Percentiles rank a stretch among this genome's conserved stretches.
phyloP scores from a whole-genome alignment of 2,113 vertebrate species.

The Chaetodon trifascialis region DNA sequence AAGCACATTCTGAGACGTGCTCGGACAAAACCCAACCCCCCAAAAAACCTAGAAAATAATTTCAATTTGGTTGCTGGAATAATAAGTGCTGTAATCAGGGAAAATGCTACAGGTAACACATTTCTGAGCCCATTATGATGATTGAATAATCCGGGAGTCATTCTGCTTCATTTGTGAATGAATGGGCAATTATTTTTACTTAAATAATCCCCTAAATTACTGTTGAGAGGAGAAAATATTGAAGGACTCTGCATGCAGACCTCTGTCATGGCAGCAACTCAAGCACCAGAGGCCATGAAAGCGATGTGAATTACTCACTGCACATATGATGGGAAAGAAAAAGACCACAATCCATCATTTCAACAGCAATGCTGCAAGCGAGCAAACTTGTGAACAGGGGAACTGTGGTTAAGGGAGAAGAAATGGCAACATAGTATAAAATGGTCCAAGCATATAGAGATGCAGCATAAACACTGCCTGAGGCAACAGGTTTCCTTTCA shows the following conservation, averaged over 20 bases:
- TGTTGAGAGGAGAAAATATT: constrained; percentile 21
- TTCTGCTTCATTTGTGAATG: constrained; percentile 41
- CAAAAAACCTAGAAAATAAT: constrained; percentile 34
- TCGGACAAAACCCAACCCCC: constrained; percentile 42
- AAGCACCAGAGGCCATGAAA: background rate
- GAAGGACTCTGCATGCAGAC: background rate
- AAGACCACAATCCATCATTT: constrained; percentile 15
- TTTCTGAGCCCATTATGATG: constrained; percentile 39
- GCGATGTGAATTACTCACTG: constrained; percentile 7
- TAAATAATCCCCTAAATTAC: constrained; percentile 16
- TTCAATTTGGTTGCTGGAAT: constrained; percentile 41
- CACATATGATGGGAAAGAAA: background rate
- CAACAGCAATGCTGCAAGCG: constrained; percentile 11
- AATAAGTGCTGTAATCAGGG: constrained; percentile 48
- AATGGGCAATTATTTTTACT: constrained; percentile 1
- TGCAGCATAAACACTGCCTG: constrained; percentile 31
- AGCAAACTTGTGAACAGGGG: constrained; percentile 8
- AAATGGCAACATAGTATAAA: constrained; percentile 30
- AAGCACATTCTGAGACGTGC: constrained; percentile 18
- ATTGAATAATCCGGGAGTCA: constrained; percentile 53
- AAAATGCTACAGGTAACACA: constrained; percentile 57
- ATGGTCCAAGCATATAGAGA: constrained; percentile 2
- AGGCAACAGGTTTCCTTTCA: constrained; percentile 45
- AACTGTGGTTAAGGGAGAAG: constrained; percentile 20
- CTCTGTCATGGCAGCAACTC: constrained; percentile 12